Percentiles rank a stretch among this genome's conserved stretches.
Conservation (phyloP, 2,113 vertebrate species). For the Promerops cafer region DNA sequence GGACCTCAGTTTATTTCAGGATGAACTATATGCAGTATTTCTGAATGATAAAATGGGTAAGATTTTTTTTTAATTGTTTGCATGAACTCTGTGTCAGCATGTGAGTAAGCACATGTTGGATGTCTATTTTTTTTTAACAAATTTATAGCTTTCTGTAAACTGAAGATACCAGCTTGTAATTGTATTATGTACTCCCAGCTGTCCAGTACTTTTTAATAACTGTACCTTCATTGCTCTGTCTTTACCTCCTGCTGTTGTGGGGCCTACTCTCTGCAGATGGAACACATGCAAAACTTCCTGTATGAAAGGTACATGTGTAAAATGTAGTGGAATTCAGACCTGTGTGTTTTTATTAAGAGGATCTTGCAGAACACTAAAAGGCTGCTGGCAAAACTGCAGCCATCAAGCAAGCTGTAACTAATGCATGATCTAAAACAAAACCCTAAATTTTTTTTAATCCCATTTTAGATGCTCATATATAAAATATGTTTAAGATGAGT, state of each 20-base stretch:
- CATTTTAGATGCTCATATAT: neutral
- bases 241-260: neutral
- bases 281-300: neutral
- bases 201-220: neutral
- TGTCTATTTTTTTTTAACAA: neutral
- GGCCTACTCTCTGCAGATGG: neutral
- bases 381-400: neutral
- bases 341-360: neutral
- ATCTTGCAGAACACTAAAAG: neutral
- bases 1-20: neutral
- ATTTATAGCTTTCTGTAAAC: slow-evolving; percentile 1
- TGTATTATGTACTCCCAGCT: neutral
- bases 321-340: neutral
- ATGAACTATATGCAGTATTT: neutral
- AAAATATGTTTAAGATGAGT: neutral
- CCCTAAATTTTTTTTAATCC: neutral
- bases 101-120: slow-evolving; percentile 18
- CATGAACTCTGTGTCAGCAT: slow-evolving; percentile 4
- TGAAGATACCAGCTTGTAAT: neutral
- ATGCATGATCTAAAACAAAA: neutral
- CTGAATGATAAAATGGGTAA: neutral
- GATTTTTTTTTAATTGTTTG: neutral
- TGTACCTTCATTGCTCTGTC: neutral
- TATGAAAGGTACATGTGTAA: neutral
- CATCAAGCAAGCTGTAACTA: neutral